Conservation (phyloP, 2,797 vertebrate genomes). For the Cyprinodon diabolis region DNA sequence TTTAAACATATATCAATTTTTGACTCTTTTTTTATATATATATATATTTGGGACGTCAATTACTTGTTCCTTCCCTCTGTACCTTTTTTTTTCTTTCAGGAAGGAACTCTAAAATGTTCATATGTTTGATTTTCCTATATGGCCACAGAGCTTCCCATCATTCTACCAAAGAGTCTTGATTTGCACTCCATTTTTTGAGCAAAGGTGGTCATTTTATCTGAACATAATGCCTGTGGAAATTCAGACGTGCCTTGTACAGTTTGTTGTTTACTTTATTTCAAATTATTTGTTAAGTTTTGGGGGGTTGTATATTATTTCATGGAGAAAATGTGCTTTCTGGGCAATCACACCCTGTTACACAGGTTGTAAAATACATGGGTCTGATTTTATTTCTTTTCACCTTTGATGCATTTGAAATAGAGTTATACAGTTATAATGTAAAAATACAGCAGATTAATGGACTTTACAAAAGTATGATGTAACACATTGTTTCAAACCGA, state of each 20-base stretch:
- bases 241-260: constrained; percentile 70
- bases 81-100: background rate
- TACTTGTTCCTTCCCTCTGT: background rate
- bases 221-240: constrained; percentile 49
- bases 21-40: background rate
- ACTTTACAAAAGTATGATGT: constrained; percentile 8
- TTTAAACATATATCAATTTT: constrained; percentile 3
- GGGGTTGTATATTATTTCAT: constrained; percentile 50
- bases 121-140: constrained; percentile 55
- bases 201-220: constrained; percentile 20
- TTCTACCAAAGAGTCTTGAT: constrained; percentile 65
- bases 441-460: constrained; percentile 17
- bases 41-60: background rate
- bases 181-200: constrained; percentile 52
- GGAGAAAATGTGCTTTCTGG: constrained; percentile 3
- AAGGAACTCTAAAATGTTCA: constrained; percentile 50
- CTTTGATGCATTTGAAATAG: constrained; percentile 4
- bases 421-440: constrained; percentile 10
- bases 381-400: background rate
- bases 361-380: constrained; percentile 40
- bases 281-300: constrained; percentile 40
- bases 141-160: constrained; percentile 51
- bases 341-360: constrained; percentile 38
- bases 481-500: background rate
- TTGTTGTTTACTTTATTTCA: constrained; percentile 30